These are phyloP conservation scores for Graptemys geographica DNA, from an alignment of 2,797 vertebrate species.

Conservation along the genomic window DNA sequence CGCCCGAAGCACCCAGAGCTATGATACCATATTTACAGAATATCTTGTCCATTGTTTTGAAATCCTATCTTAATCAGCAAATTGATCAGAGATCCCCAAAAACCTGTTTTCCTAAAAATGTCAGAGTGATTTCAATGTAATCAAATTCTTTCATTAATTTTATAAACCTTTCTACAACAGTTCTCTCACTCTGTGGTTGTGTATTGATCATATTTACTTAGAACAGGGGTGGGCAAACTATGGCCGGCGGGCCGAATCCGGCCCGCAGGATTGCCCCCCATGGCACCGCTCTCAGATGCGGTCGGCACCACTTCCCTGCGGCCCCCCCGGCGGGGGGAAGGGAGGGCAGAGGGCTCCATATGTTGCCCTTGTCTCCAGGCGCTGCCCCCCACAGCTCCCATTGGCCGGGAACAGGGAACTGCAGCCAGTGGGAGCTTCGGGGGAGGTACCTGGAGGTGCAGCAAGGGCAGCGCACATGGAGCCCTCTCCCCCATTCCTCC, in stretches of 20 bases:
- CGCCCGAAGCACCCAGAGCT: not conserved
- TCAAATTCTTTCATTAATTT: not conserved
- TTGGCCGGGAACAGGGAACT: too few species aligned
- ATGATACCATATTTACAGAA: not conserved
- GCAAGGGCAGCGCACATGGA: too few species aligned
- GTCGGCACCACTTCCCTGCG: too few species aligned
- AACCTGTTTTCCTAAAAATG: not conserved
- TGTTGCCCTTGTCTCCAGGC: too few species aligned
- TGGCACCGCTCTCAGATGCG: too few species aligned
- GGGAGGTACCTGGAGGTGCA: too few species aligned
- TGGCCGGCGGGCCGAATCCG: too few species aligned
- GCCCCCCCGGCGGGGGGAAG: too few species aligned
- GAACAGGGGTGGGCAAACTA: not conserved
- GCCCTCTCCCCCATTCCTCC: rapidly evolving
- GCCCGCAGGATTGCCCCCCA: too few species aligned
- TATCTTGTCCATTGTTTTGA: not conserved
- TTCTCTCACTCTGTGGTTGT: not conserved
- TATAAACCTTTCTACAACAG: not conserved
- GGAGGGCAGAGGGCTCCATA: too few species aligned
- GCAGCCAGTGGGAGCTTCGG: too few species aligned
- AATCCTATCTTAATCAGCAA: not conserved
- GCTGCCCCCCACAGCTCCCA: too few species aligned
- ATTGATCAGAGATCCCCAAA: not conserved
- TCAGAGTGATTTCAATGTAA: not conserved
- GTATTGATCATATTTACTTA: not conserved